Evolutionary conservation across 1,140 invertebrate genomes (phyloP).

Genomic region (Drosophila nannoptera): DNA sequence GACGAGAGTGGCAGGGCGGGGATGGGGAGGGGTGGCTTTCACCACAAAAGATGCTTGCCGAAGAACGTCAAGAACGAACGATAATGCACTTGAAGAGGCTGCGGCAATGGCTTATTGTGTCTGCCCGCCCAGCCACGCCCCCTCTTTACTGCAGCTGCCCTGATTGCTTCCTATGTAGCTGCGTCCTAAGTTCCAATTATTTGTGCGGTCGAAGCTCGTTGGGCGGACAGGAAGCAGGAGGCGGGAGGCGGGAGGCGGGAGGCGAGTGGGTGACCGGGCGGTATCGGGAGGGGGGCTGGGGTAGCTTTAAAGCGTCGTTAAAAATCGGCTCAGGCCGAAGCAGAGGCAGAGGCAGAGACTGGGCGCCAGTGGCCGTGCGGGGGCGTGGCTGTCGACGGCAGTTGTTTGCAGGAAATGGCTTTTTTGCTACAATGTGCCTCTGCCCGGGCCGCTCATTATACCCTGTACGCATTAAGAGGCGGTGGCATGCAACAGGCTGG

Average conservation of each 20-base stretch:
- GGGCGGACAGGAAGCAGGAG: constrained; percentile 31
- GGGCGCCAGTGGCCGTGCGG: neutral
- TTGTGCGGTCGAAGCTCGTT: constrained; percentile 70
- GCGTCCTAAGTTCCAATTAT: constrained; percentile 72
- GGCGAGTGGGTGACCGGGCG: neutral
- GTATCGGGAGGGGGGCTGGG: neutral
- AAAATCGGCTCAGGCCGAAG: constrained; percentile 5
- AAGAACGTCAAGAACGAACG: constrained; percentile 64
- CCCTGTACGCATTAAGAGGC: constrained; percentile 30
- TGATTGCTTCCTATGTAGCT: constrained; percentile 11
- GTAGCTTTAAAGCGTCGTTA: constrained; percentile 56
- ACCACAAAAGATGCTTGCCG: constrained; percentile 57
- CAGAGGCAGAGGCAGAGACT: no score
- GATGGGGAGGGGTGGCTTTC: constrained; percentile 31
- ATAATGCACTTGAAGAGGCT: constrained; percentile 73
- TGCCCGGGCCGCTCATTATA: constrained; percentile 31
- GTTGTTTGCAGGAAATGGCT: constrained; percentile 73
- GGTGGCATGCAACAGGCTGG: constrained; percentile 11
- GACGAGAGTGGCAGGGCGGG: neutral
- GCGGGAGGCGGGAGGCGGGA: neutral
- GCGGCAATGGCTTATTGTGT: constrained; percentile 67
- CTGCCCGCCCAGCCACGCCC: constrained; percentile 19
- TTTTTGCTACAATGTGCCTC: constrained; percentile 57
- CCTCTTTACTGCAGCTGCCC: neutral
- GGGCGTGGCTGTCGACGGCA: constrained; percentile 55